These are phyloP conservation scores for Cheilosia vulpina DNA, from an alignment of 2,888 invertebrate genomes.

Conservation along the genomic window DNA sequence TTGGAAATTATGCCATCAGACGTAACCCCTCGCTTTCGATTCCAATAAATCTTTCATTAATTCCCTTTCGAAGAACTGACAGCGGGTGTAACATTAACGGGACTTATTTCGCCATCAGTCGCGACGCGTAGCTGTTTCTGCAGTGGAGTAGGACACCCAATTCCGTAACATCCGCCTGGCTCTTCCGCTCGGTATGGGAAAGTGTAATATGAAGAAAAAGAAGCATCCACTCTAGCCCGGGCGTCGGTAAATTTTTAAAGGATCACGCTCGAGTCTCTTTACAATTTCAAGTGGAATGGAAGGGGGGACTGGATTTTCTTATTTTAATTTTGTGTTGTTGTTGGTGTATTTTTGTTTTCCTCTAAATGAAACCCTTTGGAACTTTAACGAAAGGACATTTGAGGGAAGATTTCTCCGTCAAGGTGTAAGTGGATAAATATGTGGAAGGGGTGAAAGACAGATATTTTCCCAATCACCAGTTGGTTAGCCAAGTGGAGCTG, in stretches of 20 bases:
- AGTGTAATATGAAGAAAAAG: conserved; percentile 66
- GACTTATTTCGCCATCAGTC: conserved; percentile 70
- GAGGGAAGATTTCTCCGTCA: neutral
- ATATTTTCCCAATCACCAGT: conserved; percentile 38
- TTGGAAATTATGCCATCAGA: conserved; percentile 69
- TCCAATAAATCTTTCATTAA: conserved; percentile 73
- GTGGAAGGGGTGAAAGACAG: neutral
- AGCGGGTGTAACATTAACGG: conserved; percentile 70
- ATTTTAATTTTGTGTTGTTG: conserved; percentile 24
- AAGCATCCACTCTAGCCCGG: conserved; percentile 54
- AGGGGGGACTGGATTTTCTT: neutral
- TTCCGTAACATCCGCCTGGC: conserved; percentile 60
- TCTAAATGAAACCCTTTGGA: conserved; percentile 47
- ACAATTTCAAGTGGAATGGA: conserved; percentile 12
- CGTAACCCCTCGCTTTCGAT: conserved; percentile 56
- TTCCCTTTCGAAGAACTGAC: conserved; percentile 56
- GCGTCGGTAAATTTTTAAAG: conserved; percentile 67
- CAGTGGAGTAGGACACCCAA: conserved; percentile 15
- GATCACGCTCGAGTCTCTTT: conserved; percentile 28
- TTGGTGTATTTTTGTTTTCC: conserved; percentile 11
- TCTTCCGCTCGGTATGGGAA: conserved; percentile 26
- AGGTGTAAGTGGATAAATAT: neutral
- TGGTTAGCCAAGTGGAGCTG: conserved; percentile 29
- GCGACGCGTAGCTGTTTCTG: neutral
- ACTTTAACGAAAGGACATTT: conserved; percentile 50